Percentiles rank a stretch among this genome's conserved stretches.
These are phyloP conservation scores for Empidonax traillii DNA, from an alignment of 2,113 vertebrate species.

Conservation along the genomic window DNA sequence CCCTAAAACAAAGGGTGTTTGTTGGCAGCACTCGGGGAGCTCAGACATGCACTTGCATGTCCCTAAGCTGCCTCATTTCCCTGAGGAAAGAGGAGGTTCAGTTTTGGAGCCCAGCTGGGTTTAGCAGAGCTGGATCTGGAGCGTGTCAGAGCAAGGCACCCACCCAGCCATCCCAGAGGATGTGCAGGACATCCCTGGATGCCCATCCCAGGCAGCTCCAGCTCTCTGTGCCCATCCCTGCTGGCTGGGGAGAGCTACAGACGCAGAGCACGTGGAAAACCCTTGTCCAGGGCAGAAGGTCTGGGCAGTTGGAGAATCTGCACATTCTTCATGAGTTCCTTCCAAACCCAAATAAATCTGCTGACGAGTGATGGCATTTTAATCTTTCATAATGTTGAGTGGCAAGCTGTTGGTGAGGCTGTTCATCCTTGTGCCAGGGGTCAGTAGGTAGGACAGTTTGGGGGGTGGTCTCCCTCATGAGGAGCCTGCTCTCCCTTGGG, in stretches of 20 bases:
- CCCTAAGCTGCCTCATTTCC: not conserved
- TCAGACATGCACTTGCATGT: not conserved
- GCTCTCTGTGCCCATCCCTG: not conserved
- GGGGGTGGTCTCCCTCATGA: not conserved
- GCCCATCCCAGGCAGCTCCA: not conserved
- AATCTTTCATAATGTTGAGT: fast-evolving
- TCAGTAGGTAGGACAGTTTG: not conserved
- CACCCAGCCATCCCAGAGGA: not conserved
- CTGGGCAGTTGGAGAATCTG: not conserved
- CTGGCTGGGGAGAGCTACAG: not conserved
- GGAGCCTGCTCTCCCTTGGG: not conserved
- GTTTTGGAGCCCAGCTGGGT: not conserved
- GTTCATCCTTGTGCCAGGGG: not conserved
- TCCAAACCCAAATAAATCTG: not conserved
- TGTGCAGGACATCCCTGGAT: fast-evolving
- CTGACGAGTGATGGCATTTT: not conserved
- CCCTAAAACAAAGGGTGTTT: not conserved
- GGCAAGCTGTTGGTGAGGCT: too few relatives aligned
- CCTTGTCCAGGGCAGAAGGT: not conserved
- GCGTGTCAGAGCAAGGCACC: not conserved
- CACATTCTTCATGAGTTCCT: not conserved
- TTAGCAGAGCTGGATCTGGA: not conserved
- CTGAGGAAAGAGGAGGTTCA: not conserved
- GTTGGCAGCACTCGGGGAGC: not conserved
- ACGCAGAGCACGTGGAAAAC: not conserved